phyloP scores from a whole-genome alignment of 2,113 vertebrate genomes.

The Oenanthe melanoleuca region DNA sequence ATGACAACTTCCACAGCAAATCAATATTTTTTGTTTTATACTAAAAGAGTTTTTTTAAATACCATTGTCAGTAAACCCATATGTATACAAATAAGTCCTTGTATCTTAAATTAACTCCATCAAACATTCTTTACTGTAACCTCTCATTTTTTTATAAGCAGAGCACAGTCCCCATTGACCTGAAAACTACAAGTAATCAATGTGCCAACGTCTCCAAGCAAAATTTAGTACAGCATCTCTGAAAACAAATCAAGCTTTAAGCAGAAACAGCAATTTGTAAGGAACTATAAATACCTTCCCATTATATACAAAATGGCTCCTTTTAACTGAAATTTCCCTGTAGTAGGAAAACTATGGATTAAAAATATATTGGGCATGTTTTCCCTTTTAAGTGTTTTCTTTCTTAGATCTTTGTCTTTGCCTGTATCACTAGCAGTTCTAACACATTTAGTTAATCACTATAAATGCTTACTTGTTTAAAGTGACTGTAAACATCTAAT shows the following conservation, averaged over 20 bases:
- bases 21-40: constrained; percentile 66
- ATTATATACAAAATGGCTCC: constrained; percentile 12
- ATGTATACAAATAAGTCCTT: constrained; percentile 10
- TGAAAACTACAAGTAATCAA: constrained; percentile 59
- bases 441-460: neutral
- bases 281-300: constrained; percentile 23
- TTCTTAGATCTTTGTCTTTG: neutral
- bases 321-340: neutral
- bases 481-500: neutral
- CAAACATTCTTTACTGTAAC: constrained; percentile 52
- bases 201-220: constrained; percentile 25
- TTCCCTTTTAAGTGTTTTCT: neutral
- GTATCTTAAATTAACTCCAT: constrained; percentile 51
- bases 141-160: constrained; percentile 46
- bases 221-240: constrained; percentile 38
- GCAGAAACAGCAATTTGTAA: constrained; percentile 23
- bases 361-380: neutral
- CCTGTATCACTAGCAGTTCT: neutral
- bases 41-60: constrained; percentile 42
- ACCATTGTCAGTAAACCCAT: neutral
- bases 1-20: constrained; percentile 66
- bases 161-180: constrained; percentile 15
- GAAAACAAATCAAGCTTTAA: constrained; percentile 58
- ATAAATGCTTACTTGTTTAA: neutral
- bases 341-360: neutral